Base-by-base conservation (phyloP, 2,888 invertebrate genomes). In the Teinopalpus imperialis region DNA sequence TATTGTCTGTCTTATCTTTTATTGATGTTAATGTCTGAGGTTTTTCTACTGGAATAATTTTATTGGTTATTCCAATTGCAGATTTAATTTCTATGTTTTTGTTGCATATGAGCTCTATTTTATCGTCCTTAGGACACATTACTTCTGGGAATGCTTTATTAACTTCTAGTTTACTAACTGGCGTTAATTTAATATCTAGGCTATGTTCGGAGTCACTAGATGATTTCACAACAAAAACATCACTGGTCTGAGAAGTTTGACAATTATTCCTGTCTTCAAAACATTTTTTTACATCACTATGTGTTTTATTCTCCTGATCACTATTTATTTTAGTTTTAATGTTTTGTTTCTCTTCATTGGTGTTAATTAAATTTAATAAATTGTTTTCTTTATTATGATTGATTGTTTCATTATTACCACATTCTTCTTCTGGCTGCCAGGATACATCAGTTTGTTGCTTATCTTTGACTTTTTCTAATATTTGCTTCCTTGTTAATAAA, bases 401-500 rank as follows among this genome's bases (percentile, higher is more conserved):
- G 9, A 20, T 52, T 14, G 45, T 45, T 8, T 30, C 14, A 40
- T 56, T 55, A 26, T 65, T 52, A 30, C 41, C 43, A 35, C 29
- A 8, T 20, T 51, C 42, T 51, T 57, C 54, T 16, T 66, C 63
- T 50, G 82, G 78, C 56, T 73, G 75, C 87, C 86, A 87, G 63
- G 70, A 78, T 31, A 81, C 49, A 6, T 75, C 74, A 36, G 75
- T 71, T 58, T 75, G 74, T 21, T 68, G 60, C 51, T 79, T 72
- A 58, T 85, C 78, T 56, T 70, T 81, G 7, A 65, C 66, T 49
- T 90, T 90, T 16, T 79, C 70, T 30, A 90, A 56, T 30, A 79
- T 69, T 69, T 91, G 82, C 61, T 90, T 91, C 49, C 92, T 86
- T 59, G 90, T 89, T 40, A 76, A 74, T 64, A 91, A 87, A 61